phyloP scores from a whole-genome alignment of 2,113 vertebrate species.

The Ictalurus furcatus region DNA sequence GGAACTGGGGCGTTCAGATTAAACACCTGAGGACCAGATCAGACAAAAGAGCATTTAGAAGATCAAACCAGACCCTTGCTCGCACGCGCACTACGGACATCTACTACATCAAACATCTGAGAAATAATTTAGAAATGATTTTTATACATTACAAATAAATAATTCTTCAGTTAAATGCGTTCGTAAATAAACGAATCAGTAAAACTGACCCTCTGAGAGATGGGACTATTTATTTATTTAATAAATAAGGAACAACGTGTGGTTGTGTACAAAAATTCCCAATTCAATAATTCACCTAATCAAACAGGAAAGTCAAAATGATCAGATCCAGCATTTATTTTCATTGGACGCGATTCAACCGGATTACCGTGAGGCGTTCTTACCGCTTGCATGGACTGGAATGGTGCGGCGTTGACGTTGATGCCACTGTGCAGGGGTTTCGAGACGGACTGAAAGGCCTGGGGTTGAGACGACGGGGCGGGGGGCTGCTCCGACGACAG shows the following conservation, averaged over 20 bases:
- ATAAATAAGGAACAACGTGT: too few relatives aligned
- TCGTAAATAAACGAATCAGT: not conserved
- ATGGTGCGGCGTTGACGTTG: constrained; percentile 98
- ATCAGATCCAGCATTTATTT: too few relatives aligned
- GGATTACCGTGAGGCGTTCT: not conserved
- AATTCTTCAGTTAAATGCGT: too few relatives aligned
- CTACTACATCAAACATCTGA: too few relatives aligned
- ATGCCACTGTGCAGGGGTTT: constrained; percentile 94
- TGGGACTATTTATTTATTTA: too few relatives aligned
- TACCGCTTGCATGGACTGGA: constrained; percentile 99
- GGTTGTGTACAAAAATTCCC: too few relatives aligned
- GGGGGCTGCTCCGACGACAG: constrained; percentile 87
- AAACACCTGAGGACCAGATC: constrained; percentile 80
- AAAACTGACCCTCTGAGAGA: too few relatives aligned
- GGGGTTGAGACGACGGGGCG: constrained; percentile 84
- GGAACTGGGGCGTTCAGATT: constrained; percentile 95
- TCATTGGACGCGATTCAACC: too few relatives aligned
- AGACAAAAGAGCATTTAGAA: not conserved
- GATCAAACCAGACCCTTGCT: too few relatives aligned
- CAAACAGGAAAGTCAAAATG: too few relatives aligned
- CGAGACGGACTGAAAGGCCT: constrained; percentile 90
- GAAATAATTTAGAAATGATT: too few relatives aligned
- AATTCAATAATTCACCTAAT: not conserved
- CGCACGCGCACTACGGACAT: not conserved
- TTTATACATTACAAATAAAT: too few relatives aligned